A percentile compares a stretch with the other conserved stretches of the same genome.
phyloP scores from a whole-genome alignment of 2,797 vertebrate genomes.

The Aselliscus stoliczkanus region DNA sequence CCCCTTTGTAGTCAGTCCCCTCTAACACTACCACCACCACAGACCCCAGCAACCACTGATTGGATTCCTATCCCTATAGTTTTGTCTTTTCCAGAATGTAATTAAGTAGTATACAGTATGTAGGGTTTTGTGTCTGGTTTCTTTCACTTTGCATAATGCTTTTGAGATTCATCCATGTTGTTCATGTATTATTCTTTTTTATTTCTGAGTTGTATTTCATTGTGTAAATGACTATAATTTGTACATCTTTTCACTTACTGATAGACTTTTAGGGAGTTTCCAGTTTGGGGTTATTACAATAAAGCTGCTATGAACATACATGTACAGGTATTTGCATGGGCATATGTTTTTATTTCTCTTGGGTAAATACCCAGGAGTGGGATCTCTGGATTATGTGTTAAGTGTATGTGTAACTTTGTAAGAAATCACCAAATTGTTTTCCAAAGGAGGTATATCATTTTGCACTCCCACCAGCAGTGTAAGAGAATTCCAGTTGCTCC shows the following conservation, averaged over 20 bases:
- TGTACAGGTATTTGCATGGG: neutral
- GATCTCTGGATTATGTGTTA: neutral
- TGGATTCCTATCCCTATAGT: neutral
- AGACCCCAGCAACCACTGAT: neutral
- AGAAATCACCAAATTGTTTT: constrained; percentile 19
- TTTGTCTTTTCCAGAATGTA: neutral
- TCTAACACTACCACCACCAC: neutral
- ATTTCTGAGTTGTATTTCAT: neutral
- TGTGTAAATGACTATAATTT: neutral
- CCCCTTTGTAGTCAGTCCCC: neutral
- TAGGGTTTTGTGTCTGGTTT: neutral
- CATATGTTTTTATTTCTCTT: constrained; percentile 15
- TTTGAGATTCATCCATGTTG: neutral
- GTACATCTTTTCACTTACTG: neutral
- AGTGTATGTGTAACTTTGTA: neutral
- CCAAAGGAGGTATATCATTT: neutral
- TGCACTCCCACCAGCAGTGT: neutral
- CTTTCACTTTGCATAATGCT: neutral
- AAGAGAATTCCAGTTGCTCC: neutral
- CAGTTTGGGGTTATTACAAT: neutral
- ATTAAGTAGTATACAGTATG: neutral
- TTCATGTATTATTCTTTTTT: neutral
- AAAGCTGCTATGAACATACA: neutral
- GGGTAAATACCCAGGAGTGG: neutral
- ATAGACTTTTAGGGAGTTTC: neutral